These are phyloP conservation scores for Aurelia aurita DNA, from an alignment of 30 jellyfish, hydroid and myxozoan genomes.

Conservation along the genomic window DNA sequence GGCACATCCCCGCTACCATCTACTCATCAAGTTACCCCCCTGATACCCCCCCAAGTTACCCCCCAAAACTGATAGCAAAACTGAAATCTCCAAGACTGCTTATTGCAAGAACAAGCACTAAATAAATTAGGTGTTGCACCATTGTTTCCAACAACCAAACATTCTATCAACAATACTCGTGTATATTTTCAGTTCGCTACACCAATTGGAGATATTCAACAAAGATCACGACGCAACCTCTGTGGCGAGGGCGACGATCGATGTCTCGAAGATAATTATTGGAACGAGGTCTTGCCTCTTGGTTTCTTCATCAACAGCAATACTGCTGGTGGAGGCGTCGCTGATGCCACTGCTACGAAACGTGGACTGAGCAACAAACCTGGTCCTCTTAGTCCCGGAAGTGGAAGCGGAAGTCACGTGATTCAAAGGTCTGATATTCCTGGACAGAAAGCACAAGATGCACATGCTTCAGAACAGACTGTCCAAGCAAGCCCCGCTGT, in stretches of 20 bases:
- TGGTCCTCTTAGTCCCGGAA: conserved; percentile 61
- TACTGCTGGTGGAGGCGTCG: conserved; percentile 73
- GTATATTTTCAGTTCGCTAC: conserved; percentile 24
- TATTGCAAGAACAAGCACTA: too few relatives aligned
- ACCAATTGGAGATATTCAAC: conserved; percentile 48
- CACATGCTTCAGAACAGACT: conserved; percentile 63
- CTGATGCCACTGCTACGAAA: conserved; percentile 27
- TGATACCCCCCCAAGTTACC: too few relatives aligned
- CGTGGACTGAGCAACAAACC: conserved; percentile 41
- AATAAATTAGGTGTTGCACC: too few relatives aligned
- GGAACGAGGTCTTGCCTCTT: conserved; percentile 77
- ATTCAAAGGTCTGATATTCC: conserved; percentile 69
- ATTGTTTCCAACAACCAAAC: too few relatives aligned
- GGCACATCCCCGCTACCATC: too few relatives aligned
- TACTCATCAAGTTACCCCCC: too few relatives aligned
- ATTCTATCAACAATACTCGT: too few relatives aligned
- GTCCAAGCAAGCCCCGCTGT: conserved; percentile 57
- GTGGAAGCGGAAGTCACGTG: conserved; percentile 71
- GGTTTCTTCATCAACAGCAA: conserved; percentile 89
- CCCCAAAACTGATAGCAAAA: too few relatives aligned
- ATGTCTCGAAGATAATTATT: conserved; percentile 59
- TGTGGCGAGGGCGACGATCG: conserved; percentile 56
- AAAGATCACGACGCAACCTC: conserved; percentile 36
- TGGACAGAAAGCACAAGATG: conserved; percentile 63
- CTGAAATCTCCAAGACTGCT: too few relatives aligned